Base-by-base conservation (phyloP, 2,113 vertebrate species). In the pig (Sus scrofa) region DNA sequence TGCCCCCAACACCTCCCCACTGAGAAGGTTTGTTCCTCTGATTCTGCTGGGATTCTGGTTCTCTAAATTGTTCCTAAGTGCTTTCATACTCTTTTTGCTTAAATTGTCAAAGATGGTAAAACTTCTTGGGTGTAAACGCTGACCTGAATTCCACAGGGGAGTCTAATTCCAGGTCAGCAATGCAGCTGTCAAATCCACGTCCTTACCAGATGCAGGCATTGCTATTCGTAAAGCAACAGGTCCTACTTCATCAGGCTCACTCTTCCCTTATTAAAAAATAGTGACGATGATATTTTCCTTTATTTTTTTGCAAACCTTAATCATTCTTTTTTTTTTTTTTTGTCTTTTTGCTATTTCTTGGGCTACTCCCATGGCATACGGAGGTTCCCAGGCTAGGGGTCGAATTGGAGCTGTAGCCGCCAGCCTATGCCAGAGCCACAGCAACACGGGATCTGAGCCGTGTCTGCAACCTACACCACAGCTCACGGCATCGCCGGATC, bases 111-210 rank as follows among this genome's bases (percentile, higher is more conserved):
- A 97, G 93, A 96, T 12, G 12, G 10, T 90, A 15, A 62, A 8
- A 86, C 44, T 13, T 78, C 92, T 83, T 94, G 94, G 79, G 91
- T 94, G 8, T 85, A 87, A 96, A 95, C 58, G 94, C 81, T 52
- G 94, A 86, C 94, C 82, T 13, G 1, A 78, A 77, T 96, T 97
- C 95, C 95, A 95, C 74, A 93, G 39, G 44, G 30, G 82, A 97
- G 78, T 65, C 90, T 91, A 84, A 56, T 90, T 97, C 62, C 63
- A 98, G 95, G 92, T 91, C 96, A 95, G 93, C 37, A 83, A 60
- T 65, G n/a, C 95, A 96, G 95, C 65, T 97, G 96, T 93, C 96
- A 97, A 98, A 97, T 27, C 56, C 90, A 94, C 93, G 91, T 65
- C 96, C 95, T 92, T 63, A 95, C 86, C 94, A 93, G 93, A 96